Conservation (phyloP, 2,888 invertebrate species). For the Nephrotoma flavescens region DNA sequence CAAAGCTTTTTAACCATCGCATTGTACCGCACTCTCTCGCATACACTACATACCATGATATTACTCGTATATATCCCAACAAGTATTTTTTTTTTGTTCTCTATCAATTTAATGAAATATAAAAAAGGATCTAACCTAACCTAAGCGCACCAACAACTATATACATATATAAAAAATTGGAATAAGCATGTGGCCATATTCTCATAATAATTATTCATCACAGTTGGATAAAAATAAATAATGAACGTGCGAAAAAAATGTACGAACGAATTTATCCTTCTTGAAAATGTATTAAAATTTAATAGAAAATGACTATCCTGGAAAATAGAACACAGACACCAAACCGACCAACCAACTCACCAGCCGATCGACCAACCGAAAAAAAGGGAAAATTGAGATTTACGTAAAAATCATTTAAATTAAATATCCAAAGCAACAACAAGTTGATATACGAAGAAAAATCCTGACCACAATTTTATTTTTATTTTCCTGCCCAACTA, state of each 20-base stretch:
- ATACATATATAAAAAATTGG: background rate
- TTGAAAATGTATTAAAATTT: background rate
- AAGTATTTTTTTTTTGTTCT: background rate
- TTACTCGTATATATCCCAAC: background rate
- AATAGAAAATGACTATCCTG: background rate
- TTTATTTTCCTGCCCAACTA: background rate
- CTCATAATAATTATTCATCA: background rate
- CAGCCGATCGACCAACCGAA: background rate
- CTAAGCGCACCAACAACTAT: background rate
- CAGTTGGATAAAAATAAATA: background rate
- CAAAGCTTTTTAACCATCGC: background rate
- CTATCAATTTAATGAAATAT: background rate
- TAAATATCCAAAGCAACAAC: background rate
- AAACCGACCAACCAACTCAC: background rate
- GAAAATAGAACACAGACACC: background rate
- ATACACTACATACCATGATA: background rate
- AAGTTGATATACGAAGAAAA: background rate
- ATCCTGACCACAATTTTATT: background rate
- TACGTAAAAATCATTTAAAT: background rate
- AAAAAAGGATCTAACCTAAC: background rate
- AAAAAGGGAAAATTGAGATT: background rate
- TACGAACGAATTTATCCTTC: background rate
- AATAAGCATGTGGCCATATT: background rate
- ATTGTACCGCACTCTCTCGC: background rate
- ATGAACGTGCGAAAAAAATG: background rate